Conservation (phyloP, 2,888 invertebrate species). For the Augiades crinisus region DNA sequence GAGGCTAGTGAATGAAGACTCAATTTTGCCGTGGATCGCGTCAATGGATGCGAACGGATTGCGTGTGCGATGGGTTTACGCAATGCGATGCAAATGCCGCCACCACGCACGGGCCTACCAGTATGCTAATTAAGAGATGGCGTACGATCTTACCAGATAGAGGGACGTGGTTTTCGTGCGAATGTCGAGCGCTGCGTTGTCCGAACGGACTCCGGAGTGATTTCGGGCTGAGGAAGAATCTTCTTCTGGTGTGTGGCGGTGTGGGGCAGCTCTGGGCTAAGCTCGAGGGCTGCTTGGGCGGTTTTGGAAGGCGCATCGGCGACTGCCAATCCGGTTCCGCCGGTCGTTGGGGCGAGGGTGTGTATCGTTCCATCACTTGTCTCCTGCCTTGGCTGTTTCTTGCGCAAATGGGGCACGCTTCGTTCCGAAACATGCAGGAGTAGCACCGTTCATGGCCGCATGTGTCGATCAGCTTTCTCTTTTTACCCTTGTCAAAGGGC, state of each 20-base stretch:
- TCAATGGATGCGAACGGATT: slow-evolving; percentile 55
- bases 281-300: slow-evolving; percentile 78
- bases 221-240: slow-evolving; percentile 92
- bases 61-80: slow-evolving; percentile 49
- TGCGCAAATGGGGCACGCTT: slow-evolving; percentile 93
- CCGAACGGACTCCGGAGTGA: slow-evolving; percentile 89
- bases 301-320: slow-evolving; percentile 81
- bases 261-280: slow-evolving; percentile 89
- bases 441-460: slow-evolving; percentile 98
- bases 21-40: slow-evolving; percentile 47
- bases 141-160: slow-evolving; percentile 84
- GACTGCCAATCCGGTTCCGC: slow-evolving; percentile 71
- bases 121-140: slow-evolving; percentile 45
- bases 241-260: slow-evolving; percentile 87
- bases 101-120: slow-evolving; percentile 45
- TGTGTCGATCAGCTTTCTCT: slow-evolving; percentile 95
- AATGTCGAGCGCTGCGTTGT: slow-evolving; percentile 71
- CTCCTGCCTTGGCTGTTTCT: slow-evolving; percentile 63
- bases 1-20: slow-evolving; percentile 59
- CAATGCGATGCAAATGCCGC: slow-evolving; percentile 48
- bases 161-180: slow-evolving; percentile 83
- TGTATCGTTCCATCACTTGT: slow-evolving; percentile 71
- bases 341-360: slow-evolving; percentile 69
- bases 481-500: slow-evolving; percentile 98
- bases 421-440: slow-evolving; percentile 96